phyloP scores from a whole-genome alignment of 2,113 vertebrate species.

The Neodontobutis hainanensis region DNA sequence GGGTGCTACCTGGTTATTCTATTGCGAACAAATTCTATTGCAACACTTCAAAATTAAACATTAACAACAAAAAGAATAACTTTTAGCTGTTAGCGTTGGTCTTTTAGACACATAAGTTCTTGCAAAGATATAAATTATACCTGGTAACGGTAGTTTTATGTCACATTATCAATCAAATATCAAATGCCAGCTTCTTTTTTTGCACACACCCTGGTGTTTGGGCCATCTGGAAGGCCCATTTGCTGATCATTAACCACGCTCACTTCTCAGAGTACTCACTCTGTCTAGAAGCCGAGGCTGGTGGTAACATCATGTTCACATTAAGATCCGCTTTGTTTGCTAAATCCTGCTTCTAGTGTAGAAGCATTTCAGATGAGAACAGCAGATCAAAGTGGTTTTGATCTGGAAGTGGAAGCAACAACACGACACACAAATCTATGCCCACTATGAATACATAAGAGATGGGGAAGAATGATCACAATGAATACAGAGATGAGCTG shows the following conservation, averaged over 20 bases:
- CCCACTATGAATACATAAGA: slow-evolving; percentile 30
- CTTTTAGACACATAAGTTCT: slow-evolving; percentile 1
- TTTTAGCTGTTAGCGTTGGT: not conserved
- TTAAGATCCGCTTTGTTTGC: slow-evolving; percentile 40
- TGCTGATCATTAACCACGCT: slow-evolving; percentile 55
- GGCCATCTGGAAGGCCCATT: slow-evolving; percentile 68
- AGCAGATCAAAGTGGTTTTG: slow-evolving; percentile 46
- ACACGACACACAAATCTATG: slow-evolving; percentile 30
- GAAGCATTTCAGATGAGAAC: slow-evolving; percentile 19
- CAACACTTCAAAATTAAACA: no score
- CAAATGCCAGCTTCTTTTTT: slow-evolving; percentile 48
- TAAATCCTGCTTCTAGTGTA: slow-evolving; percentile 23
- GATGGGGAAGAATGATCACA: slow-evolving; percentile 46
- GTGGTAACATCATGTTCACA: slow-evolving; percentile 13
- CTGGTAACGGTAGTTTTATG: slow-evolving; percentile 23
- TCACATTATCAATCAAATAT: slow-evolving; percentile 60
- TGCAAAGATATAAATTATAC: slow-evolving; percentile 16
- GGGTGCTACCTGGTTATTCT: no score
- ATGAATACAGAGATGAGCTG: slow-evolving; percentile 34
- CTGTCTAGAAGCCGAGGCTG: slow-evolving; percentile 13
- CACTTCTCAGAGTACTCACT: slow-evolving; percentile 21
- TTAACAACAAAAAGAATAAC: no score
- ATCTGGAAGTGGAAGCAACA: slow-evolving; percentile 30
- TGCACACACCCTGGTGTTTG: slow-evolving; percentile 53
- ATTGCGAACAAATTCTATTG: no score